phyloP scores from a whole-genome alignment of 2,797 vertebrate species.

The Heterohyrax brucei region DNA sequence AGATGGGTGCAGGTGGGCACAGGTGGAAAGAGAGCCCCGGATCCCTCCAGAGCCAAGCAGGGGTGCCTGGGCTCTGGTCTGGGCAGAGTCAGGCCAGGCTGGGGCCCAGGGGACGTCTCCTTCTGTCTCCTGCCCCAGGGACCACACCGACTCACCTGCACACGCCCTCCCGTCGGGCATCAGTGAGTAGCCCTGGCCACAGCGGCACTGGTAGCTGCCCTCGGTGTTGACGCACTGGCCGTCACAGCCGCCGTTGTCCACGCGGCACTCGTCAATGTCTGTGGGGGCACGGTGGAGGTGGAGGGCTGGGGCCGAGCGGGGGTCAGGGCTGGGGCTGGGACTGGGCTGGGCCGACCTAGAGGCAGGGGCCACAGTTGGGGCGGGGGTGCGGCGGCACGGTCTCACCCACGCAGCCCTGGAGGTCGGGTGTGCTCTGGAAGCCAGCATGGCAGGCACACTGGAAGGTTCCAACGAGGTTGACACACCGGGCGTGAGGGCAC shows the following conservation, averaged over 20 bases:
- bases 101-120: rapidly evolving
- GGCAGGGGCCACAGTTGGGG: neutral
- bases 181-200: conserved; percentile 94
- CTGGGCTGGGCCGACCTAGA: neutral
- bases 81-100: neutral
- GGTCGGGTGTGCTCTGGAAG: conserved; percentile 95
- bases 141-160: conserved; percentile 90
- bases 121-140: neutral
- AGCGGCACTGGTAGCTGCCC: conserved; percentile 97
- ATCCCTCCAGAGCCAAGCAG: neutral
- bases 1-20: neutral
- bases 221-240: conserved; percentile 96
- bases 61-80: neutral
- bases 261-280: conserved; percentile 97
- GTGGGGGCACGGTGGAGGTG: neutral
- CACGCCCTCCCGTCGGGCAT: conserved; percentile 96
- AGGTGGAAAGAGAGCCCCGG: neutral
- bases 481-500: conserved; percentile 95
- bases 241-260: conserved; percentile 96
- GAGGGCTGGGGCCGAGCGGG: neutral
- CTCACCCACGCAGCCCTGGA: conserved; percentile 97
- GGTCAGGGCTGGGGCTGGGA: neutral
- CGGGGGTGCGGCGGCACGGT: neutral
- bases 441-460: conserved; percentile 96
- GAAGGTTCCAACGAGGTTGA: conserved; percentile 96